Conservation (phyloP, 2,113 vertebrate species). For the Burhinus bistriatus region DNA sequence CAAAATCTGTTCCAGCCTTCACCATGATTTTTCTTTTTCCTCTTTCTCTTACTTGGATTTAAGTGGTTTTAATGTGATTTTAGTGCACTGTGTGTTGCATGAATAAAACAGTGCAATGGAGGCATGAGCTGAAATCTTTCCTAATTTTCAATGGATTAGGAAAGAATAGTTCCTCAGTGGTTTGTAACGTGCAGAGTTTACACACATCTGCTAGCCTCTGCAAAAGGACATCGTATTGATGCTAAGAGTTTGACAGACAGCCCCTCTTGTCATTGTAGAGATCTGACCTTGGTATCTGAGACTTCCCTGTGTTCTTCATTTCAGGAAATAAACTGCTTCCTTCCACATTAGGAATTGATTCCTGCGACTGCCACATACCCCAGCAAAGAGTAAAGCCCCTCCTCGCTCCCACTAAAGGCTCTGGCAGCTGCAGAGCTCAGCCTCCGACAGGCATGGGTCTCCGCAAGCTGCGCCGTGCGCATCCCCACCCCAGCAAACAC, state of each 20-base stretch:
- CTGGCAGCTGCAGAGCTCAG: neutral
- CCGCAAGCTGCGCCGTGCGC: neutral
- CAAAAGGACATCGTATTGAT: neutral
- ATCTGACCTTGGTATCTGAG: neutral
- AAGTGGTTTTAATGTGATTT: neutral
- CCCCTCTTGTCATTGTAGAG: neutral
- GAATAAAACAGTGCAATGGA: neutral
- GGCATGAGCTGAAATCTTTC: neutral
- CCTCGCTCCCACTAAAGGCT: neutral
- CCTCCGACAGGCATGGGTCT: rapidly evolving
- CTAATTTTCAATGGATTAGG: neutral
- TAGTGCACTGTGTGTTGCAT: neutral
- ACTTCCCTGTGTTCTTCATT: neutral
- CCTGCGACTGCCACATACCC: neutral
- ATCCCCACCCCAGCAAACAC: neutral
- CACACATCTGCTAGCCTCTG: neutral
- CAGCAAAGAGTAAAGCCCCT: neutral
- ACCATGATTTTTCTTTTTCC: neutral
- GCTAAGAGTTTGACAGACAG: neutral
- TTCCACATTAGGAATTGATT: neutral
- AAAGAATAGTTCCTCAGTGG: neutral
- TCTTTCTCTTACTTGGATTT: neutral
- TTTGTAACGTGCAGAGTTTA: neutral
- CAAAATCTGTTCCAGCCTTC: neutral
- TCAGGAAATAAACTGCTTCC: neutral